Conservation (phyloP, 2,888 invertebrate species). For the Lomographa bimaculata region DNA sequence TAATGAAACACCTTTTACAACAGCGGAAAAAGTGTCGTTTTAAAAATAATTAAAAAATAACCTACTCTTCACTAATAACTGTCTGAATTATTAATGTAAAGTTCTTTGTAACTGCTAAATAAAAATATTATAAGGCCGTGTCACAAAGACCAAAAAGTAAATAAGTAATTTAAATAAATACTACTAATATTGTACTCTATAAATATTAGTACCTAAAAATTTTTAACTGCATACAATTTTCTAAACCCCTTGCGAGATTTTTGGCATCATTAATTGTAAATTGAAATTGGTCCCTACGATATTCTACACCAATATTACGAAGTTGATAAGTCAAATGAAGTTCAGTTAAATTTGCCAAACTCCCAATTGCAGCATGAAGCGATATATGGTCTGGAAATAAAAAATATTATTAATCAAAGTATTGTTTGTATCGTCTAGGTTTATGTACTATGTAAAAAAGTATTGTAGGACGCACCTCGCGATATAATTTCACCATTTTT, state of each 20-base stretch:
- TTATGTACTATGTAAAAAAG: too few relatives aligned
- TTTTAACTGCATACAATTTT: constrained; percentile 64
- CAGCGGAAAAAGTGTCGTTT: too few relatives aligned
- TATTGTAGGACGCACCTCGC: constrained; percentile 48
- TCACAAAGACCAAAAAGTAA: too few relatives aligned
- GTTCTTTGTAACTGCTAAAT: too few relatives aligned
- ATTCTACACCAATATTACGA: constrained; percentile 59
- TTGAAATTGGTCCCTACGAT: constrained; percentile 74
- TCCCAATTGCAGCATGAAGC: constrained; percentile 74
- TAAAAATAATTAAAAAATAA: too few relatives aligned
- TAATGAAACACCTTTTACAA: too few relatives aligned
- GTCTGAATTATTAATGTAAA: too few relatives aligned
- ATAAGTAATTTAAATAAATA: too few relatives aligned
- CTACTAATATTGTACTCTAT: neutral
- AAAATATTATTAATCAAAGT: neutral
- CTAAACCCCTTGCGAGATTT: constrained; percentile 67
- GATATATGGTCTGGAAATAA: constrained; percentile 74
- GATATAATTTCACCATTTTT: constrained; percentile 49
- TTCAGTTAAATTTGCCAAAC: constrained; percentile 67
- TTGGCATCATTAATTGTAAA: constrained; percentile 78
- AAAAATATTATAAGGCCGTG: too few relatives aligned
- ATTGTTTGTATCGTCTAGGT: too few relatives aligned
- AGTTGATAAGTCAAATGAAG: constrained; percentile 72
- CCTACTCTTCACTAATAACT: too few relatives aligned
- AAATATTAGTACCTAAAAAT: constrained; percentile 53